Evolutionary conservation across 2,888 invertebrate species (phyloP).

Genomic region (Tillus elongatus): DNA sequence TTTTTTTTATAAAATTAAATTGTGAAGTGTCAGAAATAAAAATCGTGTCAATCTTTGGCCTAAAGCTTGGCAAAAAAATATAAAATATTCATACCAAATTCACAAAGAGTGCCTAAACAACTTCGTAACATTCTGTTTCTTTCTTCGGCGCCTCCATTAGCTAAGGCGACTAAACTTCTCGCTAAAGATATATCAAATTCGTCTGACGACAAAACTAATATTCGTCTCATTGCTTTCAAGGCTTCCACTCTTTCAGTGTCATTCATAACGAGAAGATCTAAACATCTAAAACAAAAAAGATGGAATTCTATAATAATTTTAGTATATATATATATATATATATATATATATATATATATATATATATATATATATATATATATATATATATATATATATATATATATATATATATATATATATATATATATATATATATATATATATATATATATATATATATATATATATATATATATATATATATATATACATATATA

Average conservation of each 20-base stretch:
- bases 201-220: conserved; percentile 55
- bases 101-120: conserved; percentile 79
- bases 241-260: conserved; percentile 91
- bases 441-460: too few species aligned
- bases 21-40: too few species aligned
- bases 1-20: conserved; percentile 6
- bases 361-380: too few species aligned
- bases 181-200: conserved; percentile 67
- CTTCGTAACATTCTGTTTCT: conserved; percentile 76
- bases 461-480: too few species aligned
- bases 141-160: conserved; percentile 68
- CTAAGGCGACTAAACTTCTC: conserved; percentile 73
- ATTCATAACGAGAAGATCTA: conserved; percentile 83
- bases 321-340: not conserved
- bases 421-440: too few species aligned
- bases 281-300: conserved; percentile 50
- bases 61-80: conserved; percentile 6
- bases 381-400: too few species aligned
- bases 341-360: too few species aligned
- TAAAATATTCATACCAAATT: conserved; percentile 54
- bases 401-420: too few species aligned
- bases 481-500: too few species aligned
- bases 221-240: conserved; percentile 69
- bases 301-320: not conserved
- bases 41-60: too few species aligned